Evolutionary conservation across 2,113 vertebrate species (phyloP), one percentile per base, ranked within the genome.

Genomic region (Megalops atlanticus): DNA sequence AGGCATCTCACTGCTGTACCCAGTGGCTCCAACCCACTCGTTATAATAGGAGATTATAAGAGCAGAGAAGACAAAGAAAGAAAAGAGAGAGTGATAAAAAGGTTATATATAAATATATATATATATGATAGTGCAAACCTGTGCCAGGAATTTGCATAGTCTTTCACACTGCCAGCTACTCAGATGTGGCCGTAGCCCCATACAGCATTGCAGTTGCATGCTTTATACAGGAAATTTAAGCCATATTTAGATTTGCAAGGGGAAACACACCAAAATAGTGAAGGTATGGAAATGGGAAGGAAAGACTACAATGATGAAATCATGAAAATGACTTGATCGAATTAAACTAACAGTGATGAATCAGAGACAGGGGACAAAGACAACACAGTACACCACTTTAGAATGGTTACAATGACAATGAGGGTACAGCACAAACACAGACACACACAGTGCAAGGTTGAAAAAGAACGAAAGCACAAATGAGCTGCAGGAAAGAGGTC

Each of bases 11-110:
- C 1, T 7, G 15, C 33, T n/a, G 69, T 71, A 70, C 33, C 64
- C 77, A 79, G 18, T 69, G 58, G 77, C 39, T 7, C 15, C 68
- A 40, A 80, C 35, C 33, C 70, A 80, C 71, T 58, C 47, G 41
- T 21, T 35, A 68, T 16, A 76, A 43, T 47, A 75, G 24, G 74
- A n/a, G 33, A 70, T 35, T 35, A 58, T 21, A 33, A 68, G 24
- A 31, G 64, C 27, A 11, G 36, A 31, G 47, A n/a, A 73, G 33
- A 70, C 15, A 49, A 31, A 73, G 14, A 72, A 39, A 3, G 41
- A 49, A 33, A 54, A 8, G 47, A 35, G 39, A 27, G 24, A 54
- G 10, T 31, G 8, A 12, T 8, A 36, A 35, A 72, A n/a, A 35
- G 33, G n/a, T n/a, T n/a, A n/a, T n/a, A n/a, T n/a, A n/a, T n/a